phyloP scores from a whole-genome alignment of 2,888 invertebrate genomes.

The Yponomeuta malinellus region DNA sequence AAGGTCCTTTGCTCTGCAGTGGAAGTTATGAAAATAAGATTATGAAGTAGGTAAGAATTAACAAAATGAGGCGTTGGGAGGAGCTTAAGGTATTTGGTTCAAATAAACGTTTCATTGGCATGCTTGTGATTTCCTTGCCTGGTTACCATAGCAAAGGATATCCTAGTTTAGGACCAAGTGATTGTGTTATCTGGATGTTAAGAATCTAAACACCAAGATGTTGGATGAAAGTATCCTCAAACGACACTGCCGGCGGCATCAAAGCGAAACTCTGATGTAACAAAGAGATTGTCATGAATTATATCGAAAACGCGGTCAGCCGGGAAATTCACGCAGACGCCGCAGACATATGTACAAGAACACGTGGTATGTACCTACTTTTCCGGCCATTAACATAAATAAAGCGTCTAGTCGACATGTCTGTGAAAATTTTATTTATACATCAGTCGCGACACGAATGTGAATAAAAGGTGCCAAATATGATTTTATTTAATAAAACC shows the following conservation, averaged over 20 bases:
- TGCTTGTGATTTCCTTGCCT: too few relatives aligned
- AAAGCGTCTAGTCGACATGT: slow-evolving; percentile 16
- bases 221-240: neutral
- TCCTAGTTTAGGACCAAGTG: too few relatives aligned
- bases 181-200: too few relatives aligned
- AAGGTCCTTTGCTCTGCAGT: too few relatives aligned
- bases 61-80: too few relatives aligned
- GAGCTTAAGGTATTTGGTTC: too few relatives aligned
- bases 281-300: slow-evolving; percentile 6
- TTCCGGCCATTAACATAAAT: slow-evolving; percentile 16
- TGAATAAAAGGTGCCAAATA: slow-evolving; percentile 2
- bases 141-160: too few relatives aligned
- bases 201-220: too few relatives aligned
- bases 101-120: too few relatives aligned
- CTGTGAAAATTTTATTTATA: slow-evolving; percentile 14
- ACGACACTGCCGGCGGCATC: neutral
- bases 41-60: too few relatives aligned
- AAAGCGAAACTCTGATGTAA: neutral
- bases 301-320: slow-evolving; percentile 3
- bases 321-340: slow-evolving; percentile 6
- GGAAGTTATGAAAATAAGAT: too few relatives aligned
- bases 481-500: neutral
- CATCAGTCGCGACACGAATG: slow-evolving; percentile 2
- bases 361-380: slow-evolving; percentile 4
- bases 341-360: neutral